These are phyloP conservation scores for Leucoma salicis DNA, from an alignment of 2,888 invertebrate genomes.

Conservation along the genomic window DNA sequence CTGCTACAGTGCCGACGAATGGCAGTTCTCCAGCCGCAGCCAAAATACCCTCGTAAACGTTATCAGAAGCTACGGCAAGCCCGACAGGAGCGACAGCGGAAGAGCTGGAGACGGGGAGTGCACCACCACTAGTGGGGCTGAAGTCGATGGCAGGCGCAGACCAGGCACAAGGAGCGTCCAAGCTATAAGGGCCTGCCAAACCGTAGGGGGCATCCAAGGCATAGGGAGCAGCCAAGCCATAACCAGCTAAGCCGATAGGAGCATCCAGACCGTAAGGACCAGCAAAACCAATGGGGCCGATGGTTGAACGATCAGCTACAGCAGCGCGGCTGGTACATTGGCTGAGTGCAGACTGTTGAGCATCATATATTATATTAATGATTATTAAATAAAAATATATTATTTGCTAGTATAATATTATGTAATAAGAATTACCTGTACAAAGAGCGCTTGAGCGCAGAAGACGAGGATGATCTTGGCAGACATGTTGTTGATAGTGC, in stretches of 20 bases:
- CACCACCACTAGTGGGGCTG: conserved; percentile 42
- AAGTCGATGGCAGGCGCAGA: too few species aligned
- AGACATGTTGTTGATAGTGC: conserved; percentile 14
- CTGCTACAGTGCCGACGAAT: conserved; percentile 42
- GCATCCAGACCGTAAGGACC: conserved; percentile 18
- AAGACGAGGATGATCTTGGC: conserved; percentile 15
- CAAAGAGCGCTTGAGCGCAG: conserved; percentile 21
- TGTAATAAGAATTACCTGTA: conserved; percentile 17
- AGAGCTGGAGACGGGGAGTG: conserved; percentile 18
- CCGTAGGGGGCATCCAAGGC: background rate
- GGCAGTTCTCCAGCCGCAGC: conserved; percentile 42
- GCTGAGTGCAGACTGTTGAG: background rate
- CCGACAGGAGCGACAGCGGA: conserved; percentile 11
- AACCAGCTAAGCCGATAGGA: background rate
- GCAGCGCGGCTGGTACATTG: background rate
- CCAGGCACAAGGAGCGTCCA: conserved; percentile 18
- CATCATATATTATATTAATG: background rate
- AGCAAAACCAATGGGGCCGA: background rate
- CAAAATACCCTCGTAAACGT: conserved; percentile 39
- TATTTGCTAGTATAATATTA: background rate
- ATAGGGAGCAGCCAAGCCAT: background rate
- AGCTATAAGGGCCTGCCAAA: background rate
- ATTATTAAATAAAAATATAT: too few species aligned
- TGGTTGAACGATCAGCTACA: background rate
- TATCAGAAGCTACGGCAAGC: conserved; percentile 41